A percentile compares a stretch with the other conserved stretches of the same genome.
Evolutionary conservation across 2,113 vertebrate genomes (phyloP).

Genomic region (Eulemur macaco): DNA sequence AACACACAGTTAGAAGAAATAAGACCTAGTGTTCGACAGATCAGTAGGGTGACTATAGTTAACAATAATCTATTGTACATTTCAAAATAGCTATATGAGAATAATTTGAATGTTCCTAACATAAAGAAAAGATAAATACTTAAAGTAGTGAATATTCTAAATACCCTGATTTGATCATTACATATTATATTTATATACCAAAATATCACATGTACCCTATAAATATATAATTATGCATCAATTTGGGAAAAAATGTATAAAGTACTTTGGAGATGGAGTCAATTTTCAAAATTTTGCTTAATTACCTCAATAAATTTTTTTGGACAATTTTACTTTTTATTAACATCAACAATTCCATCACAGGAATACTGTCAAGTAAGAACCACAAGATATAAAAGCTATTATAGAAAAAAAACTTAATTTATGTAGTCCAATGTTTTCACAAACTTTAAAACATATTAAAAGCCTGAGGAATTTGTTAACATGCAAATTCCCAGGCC

Average conservation of each 20-base stretch:
- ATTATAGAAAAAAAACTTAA: background rate
- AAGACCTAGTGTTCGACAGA: background rate
- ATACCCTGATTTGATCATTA: background rate
- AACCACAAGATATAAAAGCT: background rate
- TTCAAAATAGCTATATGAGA: background rate
- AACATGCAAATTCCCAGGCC: background rate
- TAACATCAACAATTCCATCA: background rate
- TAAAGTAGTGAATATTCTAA: background rate
- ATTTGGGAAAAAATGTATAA: background rate
- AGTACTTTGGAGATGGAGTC: background rate
- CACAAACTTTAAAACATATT: background rate
- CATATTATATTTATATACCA: background rate
- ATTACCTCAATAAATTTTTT: background rate
- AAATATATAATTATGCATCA: background rate
- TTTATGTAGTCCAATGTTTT: background rate
- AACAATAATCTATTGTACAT: background rate
- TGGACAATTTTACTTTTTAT: slow-evolving; percentile 6
- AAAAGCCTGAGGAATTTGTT: slow-evolving; percentile 3
- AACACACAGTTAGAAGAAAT: background rate
- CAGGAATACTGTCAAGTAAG: background rate
- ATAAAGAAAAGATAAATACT: background rate
- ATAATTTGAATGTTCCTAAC: background rate
- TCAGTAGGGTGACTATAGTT: background rate
- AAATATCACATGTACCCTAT: background rate
- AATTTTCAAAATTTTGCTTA: slow-evolving; percentile 38